These are phyloP conservation scores for Chelon labrosus DNA, from an alignment of 2,797 vertebrate species.

Conservation along the genomic window DNA sequence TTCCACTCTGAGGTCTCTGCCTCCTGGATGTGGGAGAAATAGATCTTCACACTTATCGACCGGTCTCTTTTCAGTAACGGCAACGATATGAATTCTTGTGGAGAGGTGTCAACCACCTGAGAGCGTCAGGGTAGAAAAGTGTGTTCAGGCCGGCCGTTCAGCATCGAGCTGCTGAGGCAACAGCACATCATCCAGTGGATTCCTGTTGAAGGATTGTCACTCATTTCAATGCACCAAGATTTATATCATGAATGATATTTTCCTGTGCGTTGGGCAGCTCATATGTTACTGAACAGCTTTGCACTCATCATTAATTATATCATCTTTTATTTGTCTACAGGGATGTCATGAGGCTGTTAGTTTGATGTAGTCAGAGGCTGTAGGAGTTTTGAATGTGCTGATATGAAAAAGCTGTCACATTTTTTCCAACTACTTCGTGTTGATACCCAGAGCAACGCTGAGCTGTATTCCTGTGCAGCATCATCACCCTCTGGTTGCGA, in stretches of 20 bases:
- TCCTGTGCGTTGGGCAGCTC: background rate
- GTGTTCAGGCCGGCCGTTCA: background rate
- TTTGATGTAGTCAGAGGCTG: too few species aligned
- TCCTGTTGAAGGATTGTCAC: too few species aligned
- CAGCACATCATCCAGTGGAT: background rate
- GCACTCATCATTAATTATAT: background rate
- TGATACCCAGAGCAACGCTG: background rate
- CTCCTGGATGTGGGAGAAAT: constrained; percentile 3
- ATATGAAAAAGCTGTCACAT: too few species aligned
- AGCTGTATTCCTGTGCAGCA: background rate
- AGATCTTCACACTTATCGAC: constrained; percentile 1
- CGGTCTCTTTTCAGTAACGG: constrained; percentile 3
- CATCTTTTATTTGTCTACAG: too few species aligned
- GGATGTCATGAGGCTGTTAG: background rate
- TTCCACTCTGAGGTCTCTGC: constrained; percentile 27
- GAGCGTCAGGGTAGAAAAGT: background rate
- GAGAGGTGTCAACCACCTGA: background rate
- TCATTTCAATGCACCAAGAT: background rate
- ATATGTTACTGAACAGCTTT: background rate
- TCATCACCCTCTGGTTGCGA: background rate
- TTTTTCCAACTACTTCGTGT: too few species aligned
- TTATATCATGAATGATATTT: background rate
- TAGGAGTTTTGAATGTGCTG: too few species aligned
- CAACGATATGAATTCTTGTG: background rate
- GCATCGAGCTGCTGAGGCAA: background rate